Evolutionary conservation across 2,888 invertebrate species (phyloP), one percentile per base, ranked within the genome.

Genomic region (Aphelenchoides bicaudatus): DNA sequence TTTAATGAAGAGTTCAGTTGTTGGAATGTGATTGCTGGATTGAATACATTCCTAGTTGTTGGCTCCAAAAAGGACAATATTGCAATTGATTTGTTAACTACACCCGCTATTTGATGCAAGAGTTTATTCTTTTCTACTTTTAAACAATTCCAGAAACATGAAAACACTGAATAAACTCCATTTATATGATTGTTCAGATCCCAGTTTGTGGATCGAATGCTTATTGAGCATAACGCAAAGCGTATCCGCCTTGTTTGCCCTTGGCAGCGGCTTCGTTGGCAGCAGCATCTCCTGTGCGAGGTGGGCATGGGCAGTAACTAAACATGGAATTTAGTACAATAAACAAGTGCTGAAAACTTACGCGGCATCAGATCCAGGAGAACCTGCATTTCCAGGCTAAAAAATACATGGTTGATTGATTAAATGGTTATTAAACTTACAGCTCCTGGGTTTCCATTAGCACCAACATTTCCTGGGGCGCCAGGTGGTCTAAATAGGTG

Each of bases 321-420:
- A n/a, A n/a, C n/a, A n/a, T n/a, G n/a, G n/a, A n/a, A n/a, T n/a
- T n/a, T n/a, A n/a, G n/a, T n/a, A n/a, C n/a, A n/a, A n/a, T n/a
- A n/a, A n/a, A n/a, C n/a, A n/a, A n/a, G n/a, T n/a, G n/a, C n/a
- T n/a, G n/a, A n/a, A n/a, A n/a, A n/a, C n/a, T n/a, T n/a, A n/a
- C n/a, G 60, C 62, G 10, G 60, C 60, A 19, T 59, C 60, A 28
- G 54, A 30, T n/a, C 61, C 61, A 13, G 61, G 61, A n/a, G 39
- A 16, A 16, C 61, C 61, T 13, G 25, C 49, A 10, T 34, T 10
- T 10, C 34, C 34, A n/a, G n/a, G n/a, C n/a, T n/a, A n/a, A n/a
- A n/a, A n/a, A n/a, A n/a, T n/a, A n/a, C n/a, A n/a, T n/a, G n/a
- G n/a, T n/a, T n/a, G n/a, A n/a, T n/a, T n/a, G n/a, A n/a, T n/a